Conservation (phyloP, 2,113 vertebrate genomes). For the Mastomys natalensis region DNA sequence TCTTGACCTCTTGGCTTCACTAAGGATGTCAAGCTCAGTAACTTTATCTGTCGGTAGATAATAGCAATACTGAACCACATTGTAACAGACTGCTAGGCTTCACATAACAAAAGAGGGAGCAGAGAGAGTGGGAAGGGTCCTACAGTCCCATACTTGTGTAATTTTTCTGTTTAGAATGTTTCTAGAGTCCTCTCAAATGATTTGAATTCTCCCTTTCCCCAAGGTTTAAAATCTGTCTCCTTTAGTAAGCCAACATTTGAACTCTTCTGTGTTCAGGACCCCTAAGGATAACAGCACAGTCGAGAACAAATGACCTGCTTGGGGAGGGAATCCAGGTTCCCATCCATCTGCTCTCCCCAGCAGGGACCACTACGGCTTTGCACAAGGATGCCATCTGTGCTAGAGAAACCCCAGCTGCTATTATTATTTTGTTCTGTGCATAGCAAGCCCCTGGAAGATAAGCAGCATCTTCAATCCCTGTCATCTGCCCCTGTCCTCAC, state of each 20-base stretch:
- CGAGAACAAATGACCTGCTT: not conserved
- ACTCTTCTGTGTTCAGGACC: not conserved
- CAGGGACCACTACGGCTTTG: not conserved
- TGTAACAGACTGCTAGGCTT: not conserved
- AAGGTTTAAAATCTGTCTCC: not conserved
- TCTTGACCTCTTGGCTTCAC: not conserved
- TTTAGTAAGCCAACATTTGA: slow-evolving; percentile 20
- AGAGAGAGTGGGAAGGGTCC: not conserved
- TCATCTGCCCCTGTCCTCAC: not conserved
- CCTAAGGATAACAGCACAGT: not conserved
- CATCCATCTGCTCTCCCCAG: not conserved
- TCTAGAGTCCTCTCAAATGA: not conserved
- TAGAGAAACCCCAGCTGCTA: not conserved
- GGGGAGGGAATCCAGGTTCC: slow-evolving; percentile 31
- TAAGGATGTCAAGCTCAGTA: not conserved
- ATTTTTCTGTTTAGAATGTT: slow-evolving; percentile 21
- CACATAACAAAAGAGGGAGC: not conserved
- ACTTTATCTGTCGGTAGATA: not conserved
- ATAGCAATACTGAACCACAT: not conserved
- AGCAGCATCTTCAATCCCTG: not conserved
- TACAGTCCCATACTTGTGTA: not conserved
- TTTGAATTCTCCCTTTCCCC: not conserved
- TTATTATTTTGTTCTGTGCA: not conserved
- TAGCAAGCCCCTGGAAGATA: not conserved
- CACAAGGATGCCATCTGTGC: not conserved